Conservation (phyloP, 2,797 vertebrate genomes). For the Chanos chanos region DNA sequence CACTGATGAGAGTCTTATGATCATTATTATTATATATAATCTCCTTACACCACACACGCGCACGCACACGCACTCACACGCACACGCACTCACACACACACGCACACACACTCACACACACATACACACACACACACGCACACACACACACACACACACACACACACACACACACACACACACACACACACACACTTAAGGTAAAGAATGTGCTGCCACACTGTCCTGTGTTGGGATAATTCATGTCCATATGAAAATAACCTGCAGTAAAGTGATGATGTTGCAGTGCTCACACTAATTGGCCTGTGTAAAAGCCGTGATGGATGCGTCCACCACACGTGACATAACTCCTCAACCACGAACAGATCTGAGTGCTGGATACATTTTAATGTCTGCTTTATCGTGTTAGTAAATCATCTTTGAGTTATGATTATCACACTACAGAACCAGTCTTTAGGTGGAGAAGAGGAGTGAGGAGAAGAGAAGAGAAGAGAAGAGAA, state of each 20-base stretch:
- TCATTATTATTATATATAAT: neutral
- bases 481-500: neutral
- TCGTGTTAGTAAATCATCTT: too few relatives aligned
- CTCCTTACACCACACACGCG: neutral
- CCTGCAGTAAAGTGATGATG: conserved; percentile 24
- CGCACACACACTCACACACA: conserved; percentile 10
- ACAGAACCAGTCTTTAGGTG: neutral
- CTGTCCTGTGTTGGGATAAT: conserved; percentile 37
- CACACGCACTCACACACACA: conserved; percentile 12
- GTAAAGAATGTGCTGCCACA: conserved; percentile 37
- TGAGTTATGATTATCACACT: too few relatives aligned
- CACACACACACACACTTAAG: neutral
- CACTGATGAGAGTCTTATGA: conserved; percentile 48
- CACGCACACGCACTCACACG: neutral
- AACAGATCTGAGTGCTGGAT: too few relatives aligned
- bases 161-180: conserved; percentile 25
- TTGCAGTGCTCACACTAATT: conserved; percentile 32
- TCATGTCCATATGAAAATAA: conserved; percentile 41
- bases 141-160: conserved; percentile 11
- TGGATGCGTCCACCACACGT: conserved; percentile 22
- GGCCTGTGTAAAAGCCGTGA: conserved; percentile 26
- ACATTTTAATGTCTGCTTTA: too few relatives aligned
- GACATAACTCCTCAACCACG: conserved; percentile 19
- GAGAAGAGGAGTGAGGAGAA: neutral
- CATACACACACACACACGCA: conserved; percentile 12